phyloP scores from a whole-genome alignment of 1,140 invertebrate genomes.

The Littorina saxatilis region DNA sequence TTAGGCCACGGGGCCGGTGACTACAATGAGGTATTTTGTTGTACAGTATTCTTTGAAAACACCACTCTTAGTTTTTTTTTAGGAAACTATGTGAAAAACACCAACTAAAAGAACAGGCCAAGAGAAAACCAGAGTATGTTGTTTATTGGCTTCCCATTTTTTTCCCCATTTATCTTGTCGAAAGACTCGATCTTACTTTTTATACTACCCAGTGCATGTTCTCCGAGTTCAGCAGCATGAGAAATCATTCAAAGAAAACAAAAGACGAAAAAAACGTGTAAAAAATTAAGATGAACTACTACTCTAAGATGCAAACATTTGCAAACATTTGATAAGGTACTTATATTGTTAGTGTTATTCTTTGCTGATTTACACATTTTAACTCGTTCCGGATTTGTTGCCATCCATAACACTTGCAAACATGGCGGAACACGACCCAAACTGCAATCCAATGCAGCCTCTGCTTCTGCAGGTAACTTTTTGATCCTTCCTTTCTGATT shows the following conservation, averaged over 20 bases:
- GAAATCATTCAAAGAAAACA: not conserved
- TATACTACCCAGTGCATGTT: too few relatives aligned
- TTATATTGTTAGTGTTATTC: not conserved
- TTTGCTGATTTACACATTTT: not conserved
- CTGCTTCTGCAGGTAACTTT: slow-evolving; percentile 50
- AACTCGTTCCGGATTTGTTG: not conserved
- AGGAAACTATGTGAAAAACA: too few relatives aligned
- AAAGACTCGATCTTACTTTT: not conserved
- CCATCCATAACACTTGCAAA: not conserved
- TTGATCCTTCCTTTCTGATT: not conserved
- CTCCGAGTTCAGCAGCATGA: not conserved
- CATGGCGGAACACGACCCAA: slow-evolving; percentile 65
- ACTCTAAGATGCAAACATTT: not conserved
- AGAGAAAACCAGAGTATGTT: too few relatives aligned
- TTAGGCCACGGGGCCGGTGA: slow-evolving; percentile 84
- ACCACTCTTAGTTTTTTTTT: too few relatives aligned
- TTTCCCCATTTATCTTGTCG: not conserved
- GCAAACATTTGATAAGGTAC: not conserved
- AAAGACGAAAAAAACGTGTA: not conserved
- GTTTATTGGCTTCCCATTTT: too few relatives aligned
- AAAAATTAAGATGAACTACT: not conserved
- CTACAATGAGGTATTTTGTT: not conserved
- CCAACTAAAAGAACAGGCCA: too few relatives aligned
- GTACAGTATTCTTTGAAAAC: too few relatives aligned
- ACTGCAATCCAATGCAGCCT: slow-evolving; percentile 68